Base-by-base conservation (phyloP, 2,797 vertebrate genomes). In the Taeniopygia guttata region DNA sequence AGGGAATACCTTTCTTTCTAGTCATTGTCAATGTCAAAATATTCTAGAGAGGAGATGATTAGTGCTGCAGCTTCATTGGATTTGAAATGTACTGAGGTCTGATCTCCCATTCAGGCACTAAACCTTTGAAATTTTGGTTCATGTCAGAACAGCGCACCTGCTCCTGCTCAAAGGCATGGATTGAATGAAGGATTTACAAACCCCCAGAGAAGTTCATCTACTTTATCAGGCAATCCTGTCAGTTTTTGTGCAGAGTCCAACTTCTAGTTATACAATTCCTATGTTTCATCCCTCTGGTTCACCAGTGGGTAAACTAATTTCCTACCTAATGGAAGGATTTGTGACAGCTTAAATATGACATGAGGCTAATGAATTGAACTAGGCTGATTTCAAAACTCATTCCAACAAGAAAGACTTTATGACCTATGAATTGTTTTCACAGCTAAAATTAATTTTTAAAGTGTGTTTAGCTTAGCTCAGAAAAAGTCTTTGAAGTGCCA, bases 261-360 rank as follows among this genome's bases (percentile, higher is more conserved):
- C 76, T 91, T 93, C 72, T 55, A 67, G 51, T 87, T 94, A 90
- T 42, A 84, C 36, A 90, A 80, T 86, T 90, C 52, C n/a, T 93
- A 8, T 59, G 51, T 93, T 95, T 96, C 85, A 80, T 91, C n/a
- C 82, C 49, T 58, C 76, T 91, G 26, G 34, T 70, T 84, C 56
- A 89, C 70, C 67, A 96, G 70, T 78, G 52, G 67, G 79, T 95
- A 97, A 96, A 95, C 58, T 89, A 87, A 96, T 97, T 97, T 97
- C 83, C 63, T 74, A 75, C n/a, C 43, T 94, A 94, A 96, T 81
- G 30, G 73, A 95, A 95, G 87, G 58, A 93, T 95, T 95, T 94
- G 64, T 95, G 80, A 63, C 86, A 89, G 63, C 76, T 85, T 96
- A 92, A 87, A 73, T 93, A 34, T 96, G 96, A 92, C 73, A 80